Conservation (phyloP, 2,888 invertebrate species). For the Synergus itoensis region DNA sequence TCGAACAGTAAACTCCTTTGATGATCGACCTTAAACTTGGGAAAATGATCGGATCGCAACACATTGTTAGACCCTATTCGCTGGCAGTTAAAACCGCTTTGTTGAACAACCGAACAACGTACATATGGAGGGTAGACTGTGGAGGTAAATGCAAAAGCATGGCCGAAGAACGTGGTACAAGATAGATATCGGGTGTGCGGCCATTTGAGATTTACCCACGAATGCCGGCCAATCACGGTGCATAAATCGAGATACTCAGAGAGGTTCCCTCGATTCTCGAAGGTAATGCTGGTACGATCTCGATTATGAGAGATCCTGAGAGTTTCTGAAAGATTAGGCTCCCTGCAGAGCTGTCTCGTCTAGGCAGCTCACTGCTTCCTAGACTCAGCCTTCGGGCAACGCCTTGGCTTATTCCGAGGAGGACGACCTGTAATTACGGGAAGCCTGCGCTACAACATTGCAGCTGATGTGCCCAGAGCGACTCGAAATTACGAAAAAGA, state of each 20-base stretch:
- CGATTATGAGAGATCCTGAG: slow-evolving; percentile 49
- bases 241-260: slow-evolving; percentile 51
- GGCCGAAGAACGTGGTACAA: slow-evolving; percentile 43
- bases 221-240: slow-evolving; percentile 50
- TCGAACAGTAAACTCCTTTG: slow-evolving; percentile 2
- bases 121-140: slow-evolving; percentile 10
- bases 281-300: slow-evolving; percentile 50
- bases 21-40: slow-evolving; percentile 39
- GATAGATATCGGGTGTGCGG: slow-evolving; percentile 48
- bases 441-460: slow-evolving; percentile 62
- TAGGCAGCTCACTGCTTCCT: slow-evolving; percentile 64
- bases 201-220: slow-evolving; percentile 47
- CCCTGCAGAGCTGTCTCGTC: slow-evolving; percentile 46
- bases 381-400: slow-evolving; percentile 66
- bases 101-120: slow-evolving; percentile 12
- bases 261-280: slow-evolving; percentile 50
- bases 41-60: slow-evolving; percentile 27
- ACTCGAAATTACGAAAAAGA: slow-evolving; percentile 75
- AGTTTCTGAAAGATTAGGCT: slow-evolving; percentile 48
- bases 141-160: slow-evolving; percentile 35
- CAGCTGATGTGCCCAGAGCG: slow-evolving; percentile 68
- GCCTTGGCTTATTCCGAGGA: slow-evolving; percentile 48
- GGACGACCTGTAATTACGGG: slow-evolving; percentile 67
- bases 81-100: slow-evolving; percentile 23
- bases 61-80: slow-evolving; percentile 25